These are phyloP conservation scores for Brachionus asplanchnoidis DNA, from an alignment of 1,140 invertebrate species.

Conservation along the genomic window DNA sequence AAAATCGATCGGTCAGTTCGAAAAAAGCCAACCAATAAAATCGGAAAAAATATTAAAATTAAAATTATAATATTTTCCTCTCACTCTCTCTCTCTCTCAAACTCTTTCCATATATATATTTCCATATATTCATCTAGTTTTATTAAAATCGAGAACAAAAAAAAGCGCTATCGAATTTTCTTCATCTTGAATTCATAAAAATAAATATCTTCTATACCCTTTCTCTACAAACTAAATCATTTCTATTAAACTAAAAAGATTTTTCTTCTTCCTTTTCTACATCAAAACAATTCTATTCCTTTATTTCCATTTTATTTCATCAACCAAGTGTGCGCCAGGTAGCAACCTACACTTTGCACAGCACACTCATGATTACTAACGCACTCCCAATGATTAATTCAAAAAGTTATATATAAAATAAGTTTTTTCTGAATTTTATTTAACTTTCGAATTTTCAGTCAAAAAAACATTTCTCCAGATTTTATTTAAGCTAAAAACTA, in stretches of 20 bases:
- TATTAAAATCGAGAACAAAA: background rate
- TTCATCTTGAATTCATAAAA: background rate
- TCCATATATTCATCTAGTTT: background rate
- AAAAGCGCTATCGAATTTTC: background rate
- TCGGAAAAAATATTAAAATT: background rate
- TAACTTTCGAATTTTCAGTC: too few relatives aligned
- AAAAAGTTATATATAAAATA: too few relatives aligned
- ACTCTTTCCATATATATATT: background rate
- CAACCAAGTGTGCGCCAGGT: background rate
- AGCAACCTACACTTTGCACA: background rate
- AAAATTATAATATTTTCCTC: background rate
- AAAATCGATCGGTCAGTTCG: background rate
- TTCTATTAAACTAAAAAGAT: background rate
- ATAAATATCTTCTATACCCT: background rate
- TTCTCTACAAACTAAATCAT: background rate
- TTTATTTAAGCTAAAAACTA: too few relatives aligned
- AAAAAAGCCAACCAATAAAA: background rate
- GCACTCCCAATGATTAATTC: background rate
- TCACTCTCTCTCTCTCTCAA: background rate
- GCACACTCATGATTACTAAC: background rate
- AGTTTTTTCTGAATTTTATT: too few relatives aligned
- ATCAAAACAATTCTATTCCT: background rate
- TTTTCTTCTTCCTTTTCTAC: background rate
- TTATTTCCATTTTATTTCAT: background rate
- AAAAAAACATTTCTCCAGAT: too few relatives aligned